Percentiles rank a stretch among this genome's conserved stretches.
phyloP scores from a whole-genome alignment of 2,888 invertebrate species.

The Pseudococcus viburni region DNA sequence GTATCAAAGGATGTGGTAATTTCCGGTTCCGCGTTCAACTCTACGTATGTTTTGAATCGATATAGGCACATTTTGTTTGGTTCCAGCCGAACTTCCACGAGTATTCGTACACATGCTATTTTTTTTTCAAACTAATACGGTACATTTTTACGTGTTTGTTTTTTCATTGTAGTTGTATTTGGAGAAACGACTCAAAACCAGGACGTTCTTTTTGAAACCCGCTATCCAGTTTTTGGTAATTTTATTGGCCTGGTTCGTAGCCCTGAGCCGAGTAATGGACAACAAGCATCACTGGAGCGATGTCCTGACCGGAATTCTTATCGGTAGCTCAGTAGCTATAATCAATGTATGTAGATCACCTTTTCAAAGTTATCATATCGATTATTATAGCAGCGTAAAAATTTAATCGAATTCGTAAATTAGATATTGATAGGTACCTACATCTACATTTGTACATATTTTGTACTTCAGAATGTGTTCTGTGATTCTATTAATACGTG shows the following conservation, averaged over 20 bases:
- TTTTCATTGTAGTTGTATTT: conserved; percentile 82
- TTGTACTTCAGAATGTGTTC: not conserved
- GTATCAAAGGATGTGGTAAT: not conserved
- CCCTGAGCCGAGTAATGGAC: conserved; percentile 92
- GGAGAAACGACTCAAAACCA: conserved; percentile 87
- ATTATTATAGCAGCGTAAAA: conserved; percentile 19
- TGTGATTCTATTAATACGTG: not conserved
- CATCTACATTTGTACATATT: not conserved
- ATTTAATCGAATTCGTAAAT: not conserved
- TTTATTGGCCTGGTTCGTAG: conserved; percentile 86
- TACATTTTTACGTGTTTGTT: not conserved
- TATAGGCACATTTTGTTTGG: no score
- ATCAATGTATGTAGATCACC: conserved; percentile 70
- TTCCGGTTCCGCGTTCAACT: not conserved
- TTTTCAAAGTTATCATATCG: conserved; percentile 1
- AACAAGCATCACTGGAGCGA: conserved; percentile 99
- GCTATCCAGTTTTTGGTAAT: conserved; percentile 87
- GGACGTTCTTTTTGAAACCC: conserved; percentile 84
- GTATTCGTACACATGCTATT: not conserved
- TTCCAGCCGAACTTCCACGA: no score
- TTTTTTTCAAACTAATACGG: not conserved
- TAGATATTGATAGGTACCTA: not conserved
- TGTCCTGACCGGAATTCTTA: conserved; percentile 85
- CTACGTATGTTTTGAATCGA: no score
- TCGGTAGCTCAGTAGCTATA: conserved; percentile 80